Evolutionary conservation across 2,113 vertebrate genomes (phyloP).

Genomic region (Suncus etruscus): DNA sequence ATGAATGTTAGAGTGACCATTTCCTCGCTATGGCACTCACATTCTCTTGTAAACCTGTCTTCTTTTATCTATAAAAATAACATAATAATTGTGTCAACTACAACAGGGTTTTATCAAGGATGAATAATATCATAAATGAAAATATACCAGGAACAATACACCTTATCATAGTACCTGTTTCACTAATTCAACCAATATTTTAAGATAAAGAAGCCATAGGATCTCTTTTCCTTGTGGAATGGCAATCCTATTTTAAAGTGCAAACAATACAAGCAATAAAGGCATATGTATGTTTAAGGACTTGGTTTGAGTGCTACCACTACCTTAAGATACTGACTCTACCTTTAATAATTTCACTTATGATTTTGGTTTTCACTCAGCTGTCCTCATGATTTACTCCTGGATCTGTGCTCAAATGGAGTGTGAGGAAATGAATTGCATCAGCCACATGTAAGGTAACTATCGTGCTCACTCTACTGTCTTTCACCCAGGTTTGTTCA

Average conservation of each 20-base stretch:
- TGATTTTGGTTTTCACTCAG: no score
- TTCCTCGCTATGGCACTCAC: neutral
- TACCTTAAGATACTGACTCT: neutral
- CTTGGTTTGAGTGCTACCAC: neutral
- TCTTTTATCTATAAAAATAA: neutral
- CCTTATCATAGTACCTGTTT: neutral
- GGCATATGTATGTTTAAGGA: neutral
- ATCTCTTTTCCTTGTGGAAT: neutral
- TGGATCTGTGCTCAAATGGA: no score
- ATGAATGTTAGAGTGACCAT: neutral
- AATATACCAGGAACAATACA: neutral
- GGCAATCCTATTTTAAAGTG: neutral
- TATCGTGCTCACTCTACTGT: no score
- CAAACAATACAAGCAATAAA: neutral
- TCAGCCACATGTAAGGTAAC: no score
- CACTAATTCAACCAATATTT: neutral
- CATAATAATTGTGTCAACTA: neutral
- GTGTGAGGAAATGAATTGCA: no score
- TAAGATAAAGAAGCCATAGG: neutral
- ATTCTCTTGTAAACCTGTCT: conserved; percentile 17
- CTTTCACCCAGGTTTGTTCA: neutral
- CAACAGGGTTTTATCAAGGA: neutral
- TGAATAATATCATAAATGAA: neutral
- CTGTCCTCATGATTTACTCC: no score
- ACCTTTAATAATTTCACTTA: no score